Base-by-base conservation (phyloP, 2,888 invertebrate genomes). In the Metellina segmentata region DNA sequence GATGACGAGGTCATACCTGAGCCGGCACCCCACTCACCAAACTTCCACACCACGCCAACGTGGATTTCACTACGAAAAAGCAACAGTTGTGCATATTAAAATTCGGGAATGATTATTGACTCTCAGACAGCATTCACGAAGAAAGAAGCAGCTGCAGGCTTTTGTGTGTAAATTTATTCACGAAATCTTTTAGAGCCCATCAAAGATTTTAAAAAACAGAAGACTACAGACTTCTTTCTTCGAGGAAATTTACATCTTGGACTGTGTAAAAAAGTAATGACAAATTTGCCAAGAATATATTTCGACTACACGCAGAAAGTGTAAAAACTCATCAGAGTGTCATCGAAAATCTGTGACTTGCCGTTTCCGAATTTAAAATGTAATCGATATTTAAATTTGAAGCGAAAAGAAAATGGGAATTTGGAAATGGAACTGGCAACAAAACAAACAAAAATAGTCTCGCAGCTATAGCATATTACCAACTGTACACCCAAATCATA, bases 301-400 rank as follows among this genome's bases (percentile, higher is more conserved):
- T 34, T 34, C 34, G 34, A 16, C 61, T 61, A 61, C 13, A 61
- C 61, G 16, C 16, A 16, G 13, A 61, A 61, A 61, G 9, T 61
- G 61, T 16, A n/a, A 61, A 61, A 61, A 16, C 11, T 16, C 13
- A 11, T 13, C 61, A n/a, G n/a, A 61, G 61, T 61, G 61, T 61
- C 61, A 61, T 61, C 61, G 11, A 61, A 61, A 61, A 61, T 61
- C 61, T 61, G 61, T 61, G 16, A 5, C 61, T 11, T 16, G 61
- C 61, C 61, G 9, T 16, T 61, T 61, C 16, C 70, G 20, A 52
- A 85, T 71, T 86, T 79, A 70, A 61, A 86, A 79, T 87, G 52
- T 53, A 87, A 81, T 87, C 53, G 53, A 87, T 78, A 87, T 87
- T 81, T 72, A 72, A 81, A 87, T 87, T 72, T 81, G 6, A 61